Conservation (phyloP, 2,888 invertebrate species). For the Dryomyza anilis region DNA sequence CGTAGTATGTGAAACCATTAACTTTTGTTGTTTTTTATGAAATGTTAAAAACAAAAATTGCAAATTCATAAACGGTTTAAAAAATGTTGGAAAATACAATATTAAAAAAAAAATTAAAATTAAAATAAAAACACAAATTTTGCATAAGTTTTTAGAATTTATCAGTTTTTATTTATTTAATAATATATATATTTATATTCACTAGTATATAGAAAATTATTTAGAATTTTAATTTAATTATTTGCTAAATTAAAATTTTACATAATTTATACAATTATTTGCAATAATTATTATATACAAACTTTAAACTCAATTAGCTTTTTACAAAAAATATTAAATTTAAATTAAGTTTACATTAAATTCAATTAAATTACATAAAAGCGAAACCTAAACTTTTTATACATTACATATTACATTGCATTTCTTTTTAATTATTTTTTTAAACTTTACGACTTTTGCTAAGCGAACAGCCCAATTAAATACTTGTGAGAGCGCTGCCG, state of each 20-base stretch:
- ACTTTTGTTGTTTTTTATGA: background rate
- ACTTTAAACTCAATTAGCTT: no score
- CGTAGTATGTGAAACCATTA: constrained; percentile 39
- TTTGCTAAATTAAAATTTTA: constrained; percentile 13
- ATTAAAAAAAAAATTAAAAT: constrained; percentile 3
- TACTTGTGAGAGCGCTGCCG: constrained; percentile 23
- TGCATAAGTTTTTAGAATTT: background rate
- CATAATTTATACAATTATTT: constrained; percentile 1
- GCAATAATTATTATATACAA: background rate
- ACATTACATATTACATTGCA: no score
- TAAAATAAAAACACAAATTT: background rate
- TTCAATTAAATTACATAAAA: constrained; percentile 6
- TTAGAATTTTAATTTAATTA: background rate
- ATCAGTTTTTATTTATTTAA: constrained; percentile 5
- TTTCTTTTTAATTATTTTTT: no score
- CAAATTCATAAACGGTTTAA: background rate
- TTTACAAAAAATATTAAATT: background rate
- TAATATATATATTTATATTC: no score
- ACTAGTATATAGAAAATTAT: background rate
- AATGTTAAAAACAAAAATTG: background rate
- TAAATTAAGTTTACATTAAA: background rate
- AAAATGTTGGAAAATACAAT: no score
- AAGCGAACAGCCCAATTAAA: background rate
- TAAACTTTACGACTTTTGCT: no score
- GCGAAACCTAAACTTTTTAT: constrained; percentile 2